Conservation (phyloP, 2,888 invertebrate genomes). For the Diachrysia chrysitis region DNA sequence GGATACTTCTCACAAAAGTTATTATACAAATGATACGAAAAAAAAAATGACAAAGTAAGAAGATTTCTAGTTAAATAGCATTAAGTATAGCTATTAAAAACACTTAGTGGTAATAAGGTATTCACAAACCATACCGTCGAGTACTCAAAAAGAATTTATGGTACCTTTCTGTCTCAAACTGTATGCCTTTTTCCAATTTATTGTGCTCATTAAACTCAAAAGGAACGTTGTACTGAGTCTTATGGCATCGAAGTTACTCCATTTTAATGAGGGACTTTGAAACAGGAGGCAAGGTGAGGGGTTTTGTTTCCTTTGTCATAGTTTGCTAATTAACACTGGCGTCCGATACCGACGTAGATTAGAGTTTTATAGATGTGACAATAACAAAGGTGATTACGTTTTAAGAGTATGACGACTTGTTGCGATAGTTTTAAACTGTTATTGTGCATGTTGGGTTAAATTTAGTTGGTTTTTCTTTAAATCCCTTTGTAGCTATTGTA, state of each 20-base stretch:
- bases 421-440: too few relatives aligned
- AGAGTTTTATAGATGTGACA: constrained; percentile 43
- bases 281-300: constrained; percentile 65
- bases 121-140: background rate
- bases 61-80: too few relatives aligned
- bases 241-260: constrained; percentile 60
- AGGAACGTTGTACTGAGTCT: constrained; percentile 57
- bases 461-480: too few relatives aligned
- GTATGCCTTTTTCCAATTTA: constrained; percentile 60
- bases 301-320: constrained; percentile 76
- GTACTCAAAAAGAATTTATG: background rate
- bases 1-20: too few relatives aligned
- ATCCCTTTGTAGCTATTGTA: too few relatives aligned
- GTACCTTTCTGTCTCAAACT: constrained; percentile 32
- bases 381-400: background rate
- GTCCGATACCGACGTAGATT: constrained; percentile 62
- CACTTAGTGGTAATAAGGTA: background rate
- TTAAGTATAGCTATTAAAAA: background rate
- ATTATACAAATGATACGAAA: too few relatives aligned
- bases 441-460: too few relatives aligned
- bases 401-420: too few relatives aligned
- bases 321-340: constrained; percentile 75
- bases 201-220: constrained; percentile 66
- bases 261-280: constrained; percentile 78
- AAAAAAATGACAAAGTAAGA: too few relatives aligned